These are phyloP conservation scores for Petrocephalus microphthalmus DNA, from an alignment of 2,113 vertebrate genomes.

Conservation along the genomic window DNA sequence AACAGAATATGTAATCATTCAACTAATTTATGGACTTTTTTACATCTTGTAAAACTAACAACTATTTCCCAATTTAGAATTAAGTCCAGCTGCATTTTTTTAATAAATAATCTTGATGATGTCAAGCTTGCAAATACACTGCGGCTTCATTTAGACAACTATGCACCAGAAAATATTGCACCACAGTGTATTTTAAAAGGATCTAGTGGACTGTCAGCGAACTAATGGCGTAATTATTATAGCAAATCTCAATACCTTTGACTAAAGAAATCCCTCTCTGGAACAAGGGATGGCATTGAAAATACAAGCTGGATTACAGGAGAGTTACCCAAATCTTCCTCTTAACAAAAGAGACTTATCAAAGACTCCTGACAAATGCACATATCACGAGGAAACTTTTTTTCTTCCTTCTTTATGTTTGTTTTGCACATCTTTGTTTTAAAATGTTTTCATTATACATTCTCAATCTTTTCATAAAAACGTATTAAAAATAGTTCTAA, in stretches of 20 bases:
- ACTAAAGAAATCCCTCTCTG: slow-evolving; percentile 21
- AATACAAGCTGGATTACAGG: slow-evolving; percentile 21
- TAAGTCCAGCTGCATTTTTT: not conserved
- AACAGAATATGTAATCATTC: not conserved
- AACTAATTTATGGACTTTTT: not conserved
- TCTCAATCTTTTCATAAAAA: slow-evolving; percentile 30
- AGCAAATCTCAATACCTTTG: slow-evolving; percentile 36
- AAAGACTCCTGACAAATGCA: not conserved
- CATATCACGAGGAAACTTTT: not conserved
- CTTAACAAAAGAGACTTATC: slow-evolving; percentile 20
- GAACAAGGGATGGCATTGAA: slow-evolving; percentile 7
- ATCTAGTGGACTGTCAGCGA: not conserved
- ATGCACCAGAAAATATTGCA: slow-evolving; percentile 24
- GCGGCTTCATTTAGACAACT: not conserved
- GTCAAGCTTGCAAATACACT: not conserved
- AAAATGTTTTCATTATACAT: slow-evolving; percentile 26
- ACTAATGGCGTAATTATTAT: slow-evolving; percentile 5
- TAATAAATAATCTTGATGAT: not conserved
- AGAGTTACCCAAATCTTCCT: slow-evolving; percentile 26
- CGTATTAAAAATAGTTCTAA: not conserved
- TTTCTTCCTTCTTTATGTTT: not conserved
- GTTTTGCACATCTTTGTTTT: not conserved
- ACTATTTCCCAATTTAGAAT: not conserved
- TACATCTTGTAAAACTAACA: not conserved
- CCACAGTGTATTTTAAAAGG: slow-evolving; percentile 19